Evolutionary conservation across 2,888 invertebrate species (phyloP).

Genomic region (Alloplasta piceator): DNA sequence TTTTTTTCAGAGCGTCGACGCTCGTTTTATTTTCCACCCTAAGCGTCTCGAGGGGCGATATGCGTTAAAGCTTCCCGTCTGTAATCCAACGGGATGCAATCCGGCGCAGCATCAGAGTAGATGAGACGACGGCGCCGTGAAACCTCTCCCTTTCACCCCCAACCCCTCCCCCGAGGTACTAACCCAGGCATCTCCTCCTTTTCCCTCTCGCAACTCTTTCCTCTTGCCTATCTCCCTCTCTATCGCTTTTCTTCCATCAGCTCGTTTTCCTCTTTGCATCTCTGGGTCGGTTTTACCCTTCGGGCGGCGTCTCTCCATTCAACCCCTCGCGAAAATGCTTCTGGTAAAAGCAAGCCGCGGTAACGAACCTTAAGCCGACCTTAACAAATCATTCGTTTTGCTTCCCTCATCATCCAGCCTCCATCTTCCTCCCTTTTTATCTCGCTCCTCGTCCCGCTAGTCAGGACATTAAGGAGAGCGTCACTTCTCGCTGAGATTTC

Average conservation of each 20-base stretch:
- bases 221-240: slow-evolving; percentile 14
- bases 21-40: slow-evolving; percentile 75
- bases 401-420: slow-evolving; percentile 30
- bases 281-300: too few relatives aligned
- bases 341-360: slow-evolving; percentile 66
- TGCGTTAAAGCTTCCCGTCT: slow-evolving; percentile 75
- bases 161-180: neutral
- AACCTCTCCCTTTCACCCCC: neutral
- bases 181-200: neutral
- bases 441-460: neutral
- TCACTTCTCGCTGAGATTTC: slow-evolving; percentile 19
- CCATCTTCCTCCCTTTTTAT: slow-evolving; percentile 3
- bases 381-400: slow-evolving; percentile 78
- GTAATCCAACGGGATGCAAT: slow-evolving; percentile 77
- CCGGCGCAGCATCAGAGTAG: slow-evolving; percentile 70
- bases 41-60: slow-evolving; percentile 74
- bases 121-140: slow-evolving; percentile 71
- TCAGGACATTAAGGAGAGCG: slow-evolving; percentile 37
- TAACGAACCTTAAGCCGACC: slow-evolving; percentile 78
- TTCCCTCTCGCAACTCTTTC: slow-evolving; percentile 20
- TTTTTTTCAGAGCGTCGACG: slow-evolving; percentile 38
- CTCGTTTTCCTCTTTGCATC: neutral
- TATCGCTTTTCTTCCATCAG: neutral
- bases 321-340: slow-evolving; percentile 55
- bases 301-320: neutral